A percentile compares a stretch with the other conserved stretches of the same genome.
phyloP scores from a whole-genome alignment of 2,888 invertebrate species.

The Synanthedon andrenaeformis region DNA sequence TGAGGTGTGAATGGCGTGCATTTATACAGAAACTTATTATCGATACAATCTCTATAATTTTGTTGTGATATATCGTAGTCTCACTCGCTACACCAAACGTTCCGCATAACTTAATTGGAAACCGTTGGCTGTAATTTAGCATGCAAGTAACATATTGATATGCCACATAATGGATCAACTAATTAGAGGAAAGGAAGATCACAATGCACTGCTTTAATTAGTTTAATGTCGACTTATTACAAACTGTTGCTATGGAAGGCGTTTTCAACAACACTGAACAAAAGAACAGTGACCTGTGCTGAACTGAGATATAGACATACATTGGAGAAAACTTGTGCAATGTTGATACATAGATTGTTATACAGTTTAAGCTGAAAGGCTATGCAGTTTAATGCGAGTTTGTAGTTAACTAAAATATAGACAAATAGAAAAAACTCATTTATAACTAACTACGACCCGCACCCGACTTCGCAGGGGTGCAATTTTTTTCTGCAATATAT shows the following conservation, averaged over 20 bases:
- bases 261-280: too few relatives aligned
- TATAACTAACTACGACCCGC: too few relatives aligned
- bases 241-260: not conserved
- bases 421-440: too few relatives aligned
- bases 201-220: not conserved
- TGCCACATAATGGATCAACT: not conserved
- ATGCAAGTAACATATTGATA: not conserved
- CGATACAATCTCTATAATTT: not conserved
- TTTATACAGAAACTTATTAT: not conserved
- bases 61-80: slow-evolving; percentile 32
- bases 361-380: too few relatives aligned
- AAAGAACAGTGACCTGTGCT: too few relatives aligned
- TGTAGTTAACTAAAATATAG: too few relatives aligned
- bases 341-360: too few relatives aligned
- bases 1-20: not conserved
- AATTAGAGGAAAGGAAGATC: not conserved
- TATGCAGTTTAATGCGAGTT: too few relatives aligned
- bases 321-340: too few relatives aligned
- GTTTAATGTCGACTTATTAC: not conserved
- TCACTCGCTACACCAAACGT: slow-evolving; percentile 28
- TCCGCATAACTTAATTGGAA: slow-evolving; percentile 67
- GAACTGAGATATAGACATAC: too few relatives aligned
- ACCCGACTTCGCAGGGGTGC: too few relatives aligned
- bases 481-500: too few relatives aligned
- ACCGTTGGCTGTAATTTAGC: slow-evolving; percentile 15